Evolutionary conservation across 2,797 vertebrate genomes (phyloP).

Genomic region (Neolamprologus multifasciatus): DNA sequence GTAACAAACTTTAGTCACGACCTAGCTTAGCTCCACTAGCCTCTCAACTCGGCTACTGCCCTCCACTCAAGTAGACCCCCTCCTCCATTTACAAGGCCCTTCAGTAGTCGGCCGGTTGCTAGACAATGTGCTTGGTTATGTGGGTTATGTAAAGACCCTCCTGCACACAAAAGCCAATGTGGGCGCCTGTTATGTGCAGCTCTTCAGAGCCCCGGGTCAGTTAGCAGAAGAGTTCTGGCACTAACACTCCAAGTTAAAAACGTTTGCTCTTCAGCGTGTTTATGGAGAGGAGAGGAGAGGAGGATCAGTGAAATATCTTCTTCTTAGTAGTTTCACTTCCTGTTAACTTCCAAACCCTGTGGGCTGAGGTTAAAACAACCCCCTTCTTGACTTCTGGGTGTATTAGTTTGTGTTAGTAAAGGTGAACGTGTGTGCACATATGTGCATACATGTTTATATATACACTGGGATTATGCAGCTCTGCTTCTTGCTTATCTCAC

Average conservation of each 20-base stretch:
- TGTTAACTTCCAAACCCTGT: constrained; percentile 22
- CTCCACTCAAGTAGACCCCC: constrained; percentile 62
- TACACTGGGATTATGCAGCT: not conserved
- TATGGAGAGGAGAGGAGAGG: constrained; percentile 55
- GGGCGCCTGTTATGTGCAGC: constrained; percentile 72
- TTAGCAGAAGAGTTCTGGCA: constrained; percentile 71
- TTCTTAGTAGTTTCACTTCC: constrained; percentile 23
- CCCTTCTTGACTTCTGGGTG: constrained; percentile 49
- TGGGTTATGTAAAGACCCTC: constrained; percentile 83
- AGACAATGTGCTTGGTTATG: constrained; percentile 82
- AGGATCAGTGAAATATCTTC: constrained; percentile 48
- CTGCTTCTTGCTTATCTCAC: not conserved
- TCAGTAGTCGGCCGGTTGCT: constrained; percentile 73
- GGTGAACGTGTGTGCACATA: not conserved
- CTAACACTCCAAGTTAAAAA: constrained; percentile 74
- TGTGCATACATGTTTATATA: not conserved
- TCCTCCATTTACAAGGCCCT: constrained; percentile 72
- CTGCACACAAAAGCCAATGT: constrained; percentile 78
- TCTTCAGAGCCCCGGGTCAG: constrained; percentile 76
- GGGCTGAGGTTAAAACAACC: constrained; percentile 60
- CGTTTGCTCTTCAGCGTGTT: constrained; percentile 71
- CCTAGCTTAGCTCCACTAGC: constrained; percentile 57
- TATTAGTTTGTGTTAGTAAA: not conserved
- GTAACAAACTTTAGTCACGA: constrained; percentile 57
- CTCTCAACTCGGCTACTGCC: constrained; percentile 56